Evolutionary conservation across 64 coral and sea anemone species (phyloP).

Genomic region (Exaiptasia diaphana): DNA sequence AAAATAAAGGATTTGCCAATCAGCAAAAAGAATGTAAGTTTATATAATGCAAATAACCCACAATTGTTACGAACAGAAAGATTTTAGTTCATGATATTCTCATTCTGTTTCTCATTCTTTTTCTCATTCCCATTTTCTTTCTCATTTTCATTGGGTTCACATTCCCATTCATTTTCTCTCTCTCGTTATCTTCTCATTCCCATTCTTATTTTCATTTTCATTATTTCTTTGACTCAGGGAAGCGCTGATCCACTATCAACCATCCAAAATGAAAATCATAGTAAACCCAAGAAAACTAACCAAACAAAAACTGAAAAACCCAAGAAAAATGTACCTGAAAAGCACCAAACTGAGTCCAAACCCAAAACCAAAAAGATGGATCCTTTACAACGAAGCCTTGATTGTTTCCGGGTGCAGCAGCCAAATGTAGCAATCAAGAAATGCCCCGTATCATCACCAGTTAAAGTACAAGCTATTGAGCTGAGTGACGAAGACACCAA

Average conservation of each 20-base stretch:
- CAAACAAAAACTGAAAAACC: not conserved
- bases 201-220: too few relatives aligned
- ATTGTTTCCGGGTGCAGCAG: slow-evolving; percentile 21
- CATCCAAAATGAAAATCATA: slow-evolving; percentile 15
- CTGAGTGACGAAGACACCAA: not conserved
- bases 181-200: too few relatives aligned
- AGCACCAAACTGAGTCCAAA: not conserved
- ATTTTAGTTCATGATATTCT: too few relatives aligned
- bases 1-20: slow-evolving; percentile 42
- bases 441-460: too few relatives aligned
- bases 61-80: too few relatives aligned
- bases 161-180: too few relatives aligned
- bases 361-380: slow-evolving; percentile 13
- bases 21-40: slow-evolving; percentile 1
- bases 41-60: too few relatives aligned
- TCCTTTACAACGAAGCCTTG: slow-evolving; percentile 31
- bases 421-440: not conserved
- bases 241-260: not conserved
- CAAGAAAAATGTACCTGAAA: slow-evolving; percentile 24
- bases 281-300: not conserved
- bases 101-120: too few relatives aligned
- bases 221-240: not conserved
- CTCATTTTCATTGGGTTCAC: too few relatives aligned
- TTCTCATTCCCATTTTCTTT: too few relatives aligned
- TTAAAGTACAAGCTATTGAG: not conserved